Percentiles rank a stretch among this genome's conserved stretches.
Conservation (phyloP, 1,140 invertebrate species). For the Drosophila arizonae region DNA sequence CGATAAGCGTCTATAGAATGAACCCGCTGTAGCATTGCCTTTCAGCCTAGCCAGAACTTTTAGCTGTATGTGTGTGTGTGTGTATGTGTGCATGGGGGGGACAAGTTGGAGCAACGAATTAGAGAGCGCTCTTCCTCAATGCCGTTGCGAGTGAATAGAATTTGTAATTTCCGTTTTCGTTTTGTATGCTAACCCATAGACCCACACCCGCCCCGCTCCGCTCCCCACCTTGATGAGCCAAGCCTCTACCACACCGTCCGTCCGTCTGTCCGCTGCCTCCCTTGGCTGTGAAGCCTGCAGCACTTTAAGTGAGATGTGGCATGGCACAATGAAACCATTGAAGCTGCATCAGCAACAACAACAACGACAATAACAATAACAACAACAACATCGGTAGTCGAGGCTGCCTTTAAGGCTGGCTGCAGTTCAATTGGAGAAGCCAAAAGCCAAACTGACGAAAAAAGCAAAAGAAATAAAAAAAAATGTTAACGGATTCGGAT, state of each 20-base stretch:
- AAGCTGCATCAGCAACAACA: conserved; percentile 6
- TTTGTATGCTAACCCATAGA: conserved; percentile 69
- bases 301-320: conserved; percentile 34
- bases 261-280: neutral
- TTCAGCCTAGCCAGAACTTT: conserved; percentile 13
- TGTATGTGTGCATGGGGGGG: conserved; percentile 4
- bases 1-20: conserved; percentile 75
- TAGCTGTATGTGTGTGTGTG: conserved; percentile 7
- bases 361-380: neutral
- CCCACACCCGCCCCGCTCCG: neutral
- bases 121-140: conserved; percentile 51
- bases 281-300: conserved; percentile 27
- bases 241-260: neutral
- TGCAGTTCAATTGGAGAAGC: conserved; percentile 38
- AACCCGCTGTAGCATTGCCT: conserved; percentile 26
- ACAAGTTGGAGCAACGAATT: conserved; percentile 53
- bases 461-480: neutral
- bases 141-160: conserved; percentile 74
- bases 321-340: conserved; percentile 38
- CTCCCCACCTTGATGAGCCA: neutral
- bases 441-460: conserved; percentile 26
- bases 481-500: conserved; percentile 36
- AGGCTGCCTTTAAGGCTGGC: conserved; percentile 20
- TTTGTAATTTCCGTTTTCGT: conserved; percentile 78
- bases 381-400: conserved; percentile 1